Evolutionary conservation across 2,888 invertebrate genomes (phyloP).

Genomic region (Tenthredo scrophulariae): DNA sequence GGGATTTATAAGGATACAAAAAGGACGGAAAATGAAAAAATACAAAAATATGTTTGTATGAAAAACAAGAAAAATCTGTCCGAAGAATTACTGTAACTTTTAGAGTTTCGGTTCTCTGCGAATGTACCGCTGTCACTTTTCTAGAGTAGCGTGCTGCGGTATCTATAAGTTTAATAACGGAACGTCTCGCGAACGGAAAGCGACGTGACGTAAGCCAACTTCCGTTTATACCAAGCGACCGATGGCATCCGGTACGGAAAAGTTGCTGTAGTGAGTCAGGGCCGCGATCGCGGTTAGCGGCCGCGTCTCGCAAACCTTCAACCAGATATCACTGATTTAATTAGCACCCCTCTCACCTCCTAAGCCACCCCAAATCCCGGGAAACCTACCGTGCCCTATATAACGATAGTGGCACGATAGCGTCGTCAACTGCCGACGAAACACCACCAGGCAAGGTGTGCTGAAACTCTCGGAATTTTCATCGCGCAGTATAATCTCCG

Average conservation of each 20-base stretch:
- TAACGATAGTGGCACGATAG: conserved; percentile 20
- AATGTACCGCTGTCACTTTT: conserved; percentile 1
- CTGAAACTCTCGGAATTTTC: conserved; percentile 32
- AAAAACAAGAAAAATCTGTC: background rate
- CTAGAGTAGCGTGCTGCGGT: background rate
- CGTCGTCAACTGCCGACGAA: conserved; percentile 15
- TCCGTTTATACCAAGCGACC: conserved; percentile 38
- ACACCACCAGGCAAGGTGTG: conserved; percentile 39
- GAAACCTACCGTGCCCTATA: conserved; percentile 30
- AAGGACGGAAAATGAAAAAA: background rate
- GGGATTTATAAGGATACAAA: background rate
- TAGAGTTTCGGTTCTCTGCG: background rate
- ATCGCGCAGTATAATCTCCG: conserved; percentile 9
- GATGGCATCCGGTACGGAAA: conserved; percentile 44
- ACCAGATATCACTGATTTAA: conserved; percentile 66
- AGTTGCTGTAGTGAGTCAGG: conserved; percentile 2
- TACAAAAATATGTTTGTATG: background rate
- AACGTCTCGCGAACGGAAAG: conserved; percentile 45
- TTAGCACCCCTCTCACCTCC: conserved; percentile 57
- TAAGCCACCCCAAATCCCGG: conserved; percentile 37
- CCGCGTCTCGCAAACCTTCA: conserved; percentile 34
- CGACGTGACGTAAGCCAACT: conserved; percentile 48
- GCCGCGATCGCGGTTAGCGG: background rate
- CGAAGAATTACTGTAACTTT: conserved; percentile 12
- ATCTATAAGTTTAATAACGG: conserved; percentile 20